Base-by-base conservation (phyloP, 2,797 vertebrate genomes). In the Poeciliopsis infans region DNA sequence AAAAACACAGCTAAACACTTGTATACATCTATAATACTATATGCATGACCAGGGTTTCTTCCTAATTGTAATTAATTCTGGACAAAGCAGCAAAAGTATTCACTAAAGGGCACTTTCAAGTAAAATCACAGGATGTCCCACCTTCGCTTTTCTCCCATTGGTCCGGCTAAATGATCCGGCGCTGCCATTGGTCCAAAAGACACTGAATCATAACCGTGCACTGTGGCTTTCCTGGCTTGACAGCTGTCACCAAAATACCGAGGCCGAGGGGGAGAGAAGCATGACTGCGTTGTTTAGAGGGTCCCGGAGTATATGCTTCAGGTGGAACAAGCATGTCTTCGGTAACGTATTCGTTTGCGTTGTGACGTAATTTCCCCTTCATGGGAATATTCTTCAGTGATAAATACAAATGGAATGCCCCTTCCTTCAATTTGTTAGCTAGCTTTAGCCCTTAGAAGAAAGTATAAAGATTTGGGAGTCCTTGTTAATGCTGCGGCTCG, bases 241-340 rank as follows among this genome's bases (percentile, higher is more conserved):
- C 92, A 93, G 91, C 92, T 94, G 93, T 92, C 90, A 91, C 85
- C 74, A 88, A 78, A 75, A 75, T 86, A 79, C 87, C 33, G 91
- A 95, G 95, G 94, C 95, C 93, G 39, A 95, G 92, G 91, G 88
- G 10, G 89, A 89, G 81, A 92, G 78, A 94, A 96, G 93, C 89
- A 96, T 96, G 96, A 95, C 96, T 79, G 95, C 94, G 74, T 78
- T 96, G 80, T 93, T 96, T 71, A 94, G 94, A 93, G 92, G 92
- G 78, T 95, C 94, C 82, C 86, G 92, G 78, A 89, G 89, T 90
- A 31, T 93, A 72, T 89, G 93, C 78, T 86, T 90, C 86, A 87
- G 90, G 88, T 94, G 94, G 91, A 92, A 81, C 64, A 95, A 93
- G 69, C 92, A 94, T 95, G 95, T 87, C 41, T 85, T 90, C 31